Conservation (phyloP, 2,888 invertebrate species). For the Trissonchulus latispiculum region DNA sequence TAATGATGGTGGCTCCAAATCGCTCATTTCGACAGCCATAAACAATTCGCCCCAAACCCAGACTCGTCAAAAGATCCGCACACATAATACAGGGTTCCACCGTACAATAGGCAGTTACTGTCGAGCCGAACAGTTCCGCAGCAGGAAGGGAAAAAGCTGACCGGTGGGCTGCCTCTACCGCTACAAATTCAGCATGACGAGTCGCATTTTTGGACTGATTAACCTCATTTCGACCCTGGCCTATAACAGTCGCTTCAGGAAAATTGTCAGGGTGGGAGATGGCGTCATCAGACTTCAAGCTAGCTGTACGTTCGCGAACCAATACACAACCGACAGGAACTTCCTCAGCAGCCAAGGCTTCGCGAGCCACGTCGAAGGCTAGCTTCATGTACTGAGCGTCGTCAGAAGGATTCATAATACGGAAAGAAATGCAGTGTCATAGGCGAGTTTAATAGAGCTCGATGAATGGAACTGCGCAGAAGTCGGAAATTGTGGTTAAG, state of each 20-base stretch:
- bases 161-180: conserved; percentile 59
- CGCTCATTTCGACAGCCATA: conserved; percentile 88
- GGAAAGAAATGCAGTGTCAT: no score
- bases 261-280: no score
- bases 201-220: conserved; percentile 89
- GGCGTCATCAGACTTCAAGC: no score
- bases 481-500: no score
- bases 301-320: no score
- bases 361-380: conserved; percentile 54
- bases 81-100: conserved; percentile 99
- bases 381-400: conserved; percentile 26
- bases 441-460: no score
- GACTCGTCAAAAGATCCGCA: conserved; percentile 50
- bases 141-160: no score
- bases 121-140: background rate
- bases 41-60: conserved; percentile 52
- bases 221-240: conserved; percentile 73
- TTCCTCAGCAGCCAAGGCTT: conserved; percentile 69
- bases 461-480: no score
- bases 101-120: conserved; percentile 60
- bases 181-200: conserved; percentile 86
- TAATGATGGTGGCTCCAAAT: conserved; percentile 83
- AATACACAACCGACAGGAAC: conserved; percentile 97
- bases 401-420: no score
- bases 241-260: conserved; percentile 55